Evolutionary conservation across 2,888 invertebrate genomes (phyloP), one percentile per base, ranked within the genome.

Genomic region (Ectemnius lituratus): DNA sequence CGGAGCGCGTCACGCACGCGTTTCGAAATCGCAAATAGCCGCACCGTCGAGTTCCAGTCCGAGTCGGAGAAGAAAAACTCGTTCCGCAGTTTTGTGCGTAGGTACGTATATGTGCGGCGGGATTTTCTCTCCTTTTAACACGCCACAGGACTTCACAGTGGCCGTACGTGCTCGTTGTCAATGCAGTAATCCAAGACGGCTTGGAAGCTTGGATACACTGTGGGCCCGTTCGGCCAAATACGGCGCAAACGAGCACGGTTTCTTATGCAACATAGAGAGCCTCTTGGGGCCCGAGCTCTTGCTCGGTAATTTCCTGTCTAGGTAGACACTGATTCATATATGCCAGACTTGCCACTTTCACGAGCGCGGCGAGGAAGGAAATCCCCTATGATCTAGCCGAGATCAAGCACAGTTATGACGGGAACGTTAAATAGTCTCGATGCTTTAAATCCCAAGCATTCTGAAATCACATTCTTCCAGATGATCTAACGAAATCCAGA

Each of bases 251-350:
- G 76, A 76, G 75, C 73, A 57, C 67, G 67, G 71, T 65, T 80
- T 72, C 62, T 83, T 82, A 73, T 67, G 76, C 79, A 70, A 80
- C 56, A 13, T 18, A 63, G 56, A 56, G 37, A 28, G 27, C 64
- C 37, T 37, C 63, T 52, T 46, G 47, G 27, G n/a, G 63, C 47
- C 45, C 59, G 73, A 80, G 37, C 37, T 37, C 37, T 80, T 63
- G 73, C 56, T 59, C 59, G 73, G 57, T 82, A 81, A 85, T 84
- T 84, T 83, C 75, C 82, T 79, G 79, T 70, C 71, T 27, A 57
- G 59, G 57, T 67, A 52, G 49, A 18, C 47, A 71, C 18, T 23
- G 66, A 67, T 65, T 57, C 62, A 46, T 56, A 20, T 23, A 37
- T 46, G 28, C 56, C 61, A 37, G 67, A 70, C 57, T n/a, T 59